Conservation (phyloP, 2,797 vertebrate genomes). For the Lacerta viridis region DNA sequence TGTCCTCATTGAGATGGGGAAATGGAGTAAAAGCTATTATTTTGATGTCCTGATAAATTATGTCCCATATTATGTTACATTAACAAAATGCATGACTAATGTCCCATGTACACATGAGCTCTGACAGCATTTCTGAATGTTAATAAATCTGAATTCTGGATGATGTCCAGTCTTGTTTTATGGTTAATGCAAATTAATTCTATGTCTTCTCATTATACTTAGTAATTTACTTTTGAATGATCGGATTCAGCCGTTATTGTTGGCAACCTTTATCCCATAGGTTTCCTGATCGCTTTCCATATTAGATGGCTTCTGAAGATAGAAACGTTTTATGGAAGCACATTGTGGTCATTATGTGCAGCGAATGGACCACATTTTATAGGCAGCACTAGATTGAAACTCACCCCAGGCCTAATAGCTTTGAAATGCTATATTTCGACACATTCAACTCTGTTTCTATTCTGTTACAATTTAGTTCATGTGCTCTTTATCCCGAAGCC, state of each 20-base stretch:
- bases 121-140: constrained; percentile 75
- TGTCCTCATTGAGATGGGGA: constrained; percentile 75
- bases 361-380: constrained; percentile 19
- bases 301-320: constrained; percentile 44
- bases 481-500: neutral
- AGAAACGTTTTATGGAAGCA: constrained; percentile 47
- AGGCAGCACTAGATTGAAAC: constrained; percentile 35
- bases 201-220: constrained; percentile 73
- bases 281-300: constrained; percentile 43
- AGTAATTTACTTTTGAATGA: constrained; percentile 71
- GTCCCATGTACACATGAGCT: constrained; percentile 77
- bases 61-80: constrained; percentile 79
- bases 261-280: constrained; percentile 59
- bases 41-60: constrained; percentile 84
- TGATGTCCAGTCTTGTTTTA: constrained; percentile 73
- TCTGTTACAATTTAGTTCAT: neutral
- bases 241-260: constrained; percentile 61
- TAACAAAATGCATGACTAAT: constrained; percentile 84
- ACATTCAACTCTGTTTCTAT: constrained; percentile 4
- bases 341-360: constrained; percentile 38
- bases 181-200: constrained; percentile 74
- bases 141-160: constrained; percentile 76
- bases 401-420: neutral
- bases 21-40: constrained; percentile 83
- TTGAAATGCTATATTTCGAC: neutral